Evolutionary conservation across 2,797 vertebrate species (phyloP).

Genomic region (Phrynocephalus guinanensis): DNA sequence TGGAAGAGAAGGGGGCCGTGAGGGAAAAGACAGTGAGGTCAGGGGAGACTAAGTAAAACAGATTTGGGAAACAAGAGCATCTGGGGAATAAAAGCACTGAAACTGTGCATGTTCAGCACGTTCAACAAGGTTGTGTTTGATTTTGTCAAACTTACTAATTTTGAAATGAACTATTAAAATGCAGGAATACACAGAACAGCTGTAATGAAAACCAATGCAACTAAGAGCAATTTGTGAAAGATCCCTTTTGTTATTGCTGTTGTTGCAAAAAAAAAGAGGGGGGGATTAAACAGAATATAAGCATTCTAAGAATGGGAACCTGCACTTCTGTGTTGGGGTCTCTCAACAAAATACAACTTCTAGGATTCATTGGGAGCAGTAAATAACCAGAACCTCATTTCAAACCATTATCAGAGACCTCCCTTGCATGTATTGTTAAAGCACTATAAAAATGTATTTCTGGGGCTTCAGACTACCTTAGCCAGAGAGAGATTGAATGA

Average conservation of each 20-base stretch:
- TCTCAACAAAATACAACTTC: neutral
- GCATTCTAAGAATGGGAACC: neutral
- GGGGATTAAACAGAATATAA: neutral
- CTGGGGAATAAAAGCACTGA: neutral
- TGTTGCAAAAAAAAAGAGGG: neutral
- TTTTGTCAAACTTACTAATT: neutral
- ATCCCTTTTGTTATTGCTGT: neutral
- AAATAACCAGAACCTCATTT: neutral
- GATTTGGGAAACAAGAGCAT: neutral
- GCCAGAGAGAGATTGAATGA: conserved; percentile 31
- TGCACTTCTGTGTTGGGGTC: neutral
- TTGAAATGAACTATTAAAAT: neutral
- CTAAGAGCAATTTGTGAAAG: neutral
- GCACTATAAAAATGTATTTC: neutral
- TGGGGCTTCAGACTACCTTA: conserved; percentile 51
- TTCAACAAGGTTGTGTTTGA: neutral
- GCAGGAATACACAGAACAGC: neutral
- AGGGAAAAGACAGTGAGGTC: neutral
- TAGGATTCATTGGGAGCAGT: neutral
- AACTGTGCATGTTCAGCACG: neutral
- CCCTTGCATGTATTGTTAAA: too few relatives aligned
- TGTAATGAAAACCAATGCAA: neutral
- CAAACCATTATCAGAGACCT: conserved; percentile 9
- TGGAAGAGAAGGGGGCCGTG: neutral
- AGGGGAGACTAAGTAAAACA: neutral